Conservation (phyloP, 2,888 invertebrate genomes). For the Nasonovia ribisnigri region DNA sequence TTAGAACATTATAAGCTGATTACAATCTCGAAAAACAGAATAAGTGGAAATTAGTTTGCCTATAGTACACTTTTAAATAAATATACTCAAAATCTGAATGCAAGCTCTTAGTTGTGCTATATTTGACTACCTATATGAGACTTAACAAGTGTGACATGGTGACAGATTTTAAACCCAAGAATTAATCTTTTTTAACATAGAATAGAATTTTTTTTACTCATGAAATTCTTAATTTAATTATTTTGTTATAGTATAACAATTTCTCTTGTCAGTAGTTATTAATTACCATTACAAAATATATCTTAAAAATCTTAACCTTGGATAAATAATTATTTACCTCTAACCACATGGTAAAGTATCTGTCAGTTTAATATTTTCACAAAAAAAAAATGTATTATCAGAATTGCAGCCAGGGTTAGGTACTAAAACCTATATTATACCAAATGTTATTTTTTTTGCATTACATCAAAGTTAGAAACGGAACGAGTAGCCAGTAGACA, state of each 20-base stretch:
- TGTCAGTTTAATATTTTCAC: too few relatives aligned
- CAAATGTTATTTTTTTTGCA: too few relatives aligned
- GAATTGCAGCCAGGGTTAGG: too few relatives aligned
- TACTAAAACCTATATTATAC: too few relatives aligned
- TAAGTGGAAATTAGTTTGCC: background rate
- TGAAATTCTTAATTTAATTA: background rate
- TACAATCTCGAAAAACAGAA: background rate
- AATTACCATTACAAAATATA: too few relatives aligned
- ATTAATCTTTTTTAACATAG: background rate
- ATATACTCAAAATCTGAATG: background rate
- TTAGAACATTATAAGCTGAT: background rate
- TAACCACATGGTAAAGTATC: too few relatives aligned
- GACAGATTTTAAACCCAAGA: background rate
- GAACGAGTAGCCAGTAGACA: too few relatives aligned
- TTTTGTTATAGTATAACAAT: background rate
- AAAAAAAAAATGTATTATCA: too few relatives aligned
- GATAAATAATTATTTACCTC: too few relatives aligned
- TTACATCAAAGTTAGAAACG: too few relatives aligned
- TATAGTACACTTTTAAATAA: background rate
- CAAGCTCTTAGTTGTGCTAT: background rate
- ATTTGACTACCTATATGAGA: too few relatives aligned
- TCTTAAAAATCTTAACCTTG: background rate
- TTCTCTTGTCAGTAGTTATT: too few relatives aligned
- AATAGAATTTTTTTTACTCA: background rate
- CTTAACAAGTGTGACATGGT: background rate